Evolutionary conservation across 2,797 vertebrate species (phyloP), one percentile per base, ranked within the genome.

Genomic region (Centropyge bicolor): DNA sequence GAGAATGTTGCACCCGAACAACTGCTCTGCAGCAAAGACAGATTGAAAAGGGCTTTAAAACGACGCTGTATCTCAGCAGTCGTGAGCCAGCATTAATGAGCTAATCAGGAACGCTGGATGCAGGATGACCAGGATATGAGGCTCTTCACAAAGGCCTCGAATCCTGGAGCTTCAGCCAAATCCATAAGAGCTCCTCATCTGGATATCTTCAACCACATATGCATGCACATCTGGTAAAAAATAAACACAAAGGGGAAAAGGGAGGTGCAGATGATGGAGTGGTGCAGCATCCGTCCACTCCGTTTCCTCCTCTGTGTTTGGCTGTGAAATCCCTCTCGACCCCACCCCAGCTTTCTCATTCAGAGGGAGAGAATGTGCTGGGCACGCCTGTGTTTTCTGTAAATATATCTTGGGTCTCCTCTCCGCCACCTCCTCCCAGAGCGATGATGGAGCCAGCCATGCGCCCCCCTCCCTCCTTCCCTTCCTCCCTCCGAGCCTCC

Each of bases 251-350:
- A 49, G 67, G 51, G 80, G 85, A 69, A 84, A 91, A 85, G 83
- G 86, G 89, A 46, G 83, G 87, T 40, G 77, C 11, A 59, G 71
- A 84, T 88, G 90, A 87, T 92, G 80, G 85, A 94, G 84, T 77
- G 55, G 81, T 43, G 22, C 41, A 68, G 70, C 51, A 78, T 91
- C 86, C 54, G 10, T 85, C 71, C 62, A 57, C 64, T 80, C 76
- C 52, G 35, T 89, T 91, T 92, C 84, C 88, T 78, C 52, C 43
- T 40, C 66, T 59, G 46, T 46, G 57, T 77, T 79, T 83, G 13
- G 49, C 78, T 64, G 72, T 75, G 60, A 48, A 82, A 86, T 73
- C 81, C 63, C 49, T 78, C 51, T 24, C 0, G 17, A 70, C 82
- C 82, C 68, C 70, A 41, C 78, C 86, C 59, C 67, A 2, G 19